A percentile compares a stretch with the other conserved stretches of the same genome.
Conservation (phyloP, 2,888 invertebrate genomes). For the Anagyrus pseudococci region DNA sequence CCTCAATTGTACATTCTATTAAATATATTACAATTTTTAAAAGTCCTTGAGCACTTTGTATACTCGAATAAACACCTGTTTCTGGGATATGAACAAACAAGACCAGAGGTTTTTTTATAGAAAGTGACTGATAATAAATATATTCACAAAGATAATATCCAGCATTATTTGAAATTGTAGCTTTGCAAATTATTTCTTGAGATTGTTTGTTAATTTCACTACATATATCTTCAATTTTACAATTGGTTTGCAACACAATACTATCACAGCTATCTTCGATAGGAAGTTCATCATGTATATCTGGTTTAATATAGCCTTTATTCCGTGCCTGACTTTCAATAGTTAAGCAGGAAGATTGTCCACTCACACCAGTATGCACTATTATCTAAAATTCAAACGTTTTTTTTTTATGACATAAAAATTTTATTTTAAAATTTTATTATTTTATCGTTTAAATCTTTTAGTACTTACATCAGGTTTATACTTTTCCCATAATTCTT, state of each 20-base stretch:
- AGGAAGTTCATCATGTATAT: slow-evolving; percentile 61
- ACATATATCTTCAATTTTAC: slow-evolving; percentile 67
- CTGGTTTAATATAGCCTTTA: slow-evolving; percentile 66
- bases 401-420: not conserved
- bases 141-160: slow-evolving; percentile 85
- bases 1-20: slow-evolving; percentile 34
- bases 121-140: slow-evolving; percentile 79
- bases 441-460: not conserved
- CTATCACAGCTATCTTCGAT: slow-evolving; percentile 63
- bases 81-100: slow-evolving; percentile 85
- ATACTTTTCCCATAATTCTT: slow-evolving; percentile 73
- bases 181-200: slow-evolving; percentile 54
- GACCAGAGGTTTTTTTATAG: slow-evolving; percentile 67
- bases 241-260: slow-evolving; percentile 65
- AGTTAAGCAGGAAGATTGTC: slow-evolving; percentile 67
- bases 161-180: slow-evolving; percentile 69
- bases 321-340: slow-evolving; percentile 75
- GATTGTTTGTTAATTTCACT: slow-evolving; percentile 63
- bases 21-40: slow-evolving; percentile 58
- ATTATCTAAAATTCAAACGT: slow-evolving; percentile 67
- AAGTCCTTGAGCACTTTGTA: slow-evolving; percentile 68
- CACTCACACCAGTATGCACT: slow-evolving; percentile 82
- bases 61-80: slow-evolving; percentile 67
- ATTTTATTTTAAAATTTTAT: not conserved
- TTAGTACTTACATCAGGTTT: slow-evolving; percentile 70